Base-by-base conservation (phyloP, 2,888 invertebrate species). In the Drosophila anceps region DNA sequence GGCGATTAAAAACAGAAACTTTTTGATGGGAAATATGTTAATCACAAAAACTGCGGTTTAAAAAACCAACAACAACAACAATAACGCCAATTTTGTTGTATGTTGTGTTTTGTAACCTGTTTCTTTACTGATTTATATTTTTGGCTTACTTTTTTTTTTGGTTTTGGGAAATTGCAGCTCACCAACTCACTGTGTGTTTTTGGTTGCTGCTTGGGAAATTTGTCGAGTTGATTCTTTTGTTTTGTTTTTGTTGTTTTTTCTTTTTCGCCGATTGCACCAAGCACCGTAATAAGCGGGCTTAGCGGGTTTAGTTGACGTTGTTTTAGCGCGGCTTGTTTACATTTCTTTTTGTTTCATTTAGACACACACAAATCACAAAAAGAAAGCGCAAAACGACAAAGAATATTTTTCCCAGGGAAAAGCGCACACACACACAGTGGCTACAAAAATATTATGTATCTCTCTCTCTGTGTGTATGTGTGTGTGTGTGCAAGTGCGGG, bases 21-120 rank as follows among this genome's bases (percentile, higher is more conserved):
- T 69, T 79, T 78, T 73, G 86, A 90, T 90, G 88, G 90, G 90
- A 90, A 91, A 79, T 90, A 85, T 85, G 84, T 87, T 89, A 85
- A 90, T 90, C 86, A 90, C 77, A 88, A 81, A 88, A 81, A 71
- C 44, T 69, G 80, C 61, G 76, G 68, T 57, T 76, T 58, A 58
- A 67, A 63, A 24, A 24, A 24, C 2, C 24, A 24, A 24, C 24
- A 24, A 24, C 24, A 24, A 24, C 6, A 76, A 60, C 18, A 68
- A 71, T 10, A 77, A 60, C 48, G n/a, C n/a, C n/a, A n/a, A 41
- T 58, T 51, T 71, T 66, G 27, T 72, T 59, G 59, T 74, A 46
- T 69, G 62, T 70, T 29, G 35, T 59, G 37, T 37, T 82, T 73
- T 73, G 87, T 77, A 84, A 84, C 84, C 89, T 80, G 84, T 84